Conservation (phyloP, 1,140 invertebrate species). For the Linepithema humile region DNA sequence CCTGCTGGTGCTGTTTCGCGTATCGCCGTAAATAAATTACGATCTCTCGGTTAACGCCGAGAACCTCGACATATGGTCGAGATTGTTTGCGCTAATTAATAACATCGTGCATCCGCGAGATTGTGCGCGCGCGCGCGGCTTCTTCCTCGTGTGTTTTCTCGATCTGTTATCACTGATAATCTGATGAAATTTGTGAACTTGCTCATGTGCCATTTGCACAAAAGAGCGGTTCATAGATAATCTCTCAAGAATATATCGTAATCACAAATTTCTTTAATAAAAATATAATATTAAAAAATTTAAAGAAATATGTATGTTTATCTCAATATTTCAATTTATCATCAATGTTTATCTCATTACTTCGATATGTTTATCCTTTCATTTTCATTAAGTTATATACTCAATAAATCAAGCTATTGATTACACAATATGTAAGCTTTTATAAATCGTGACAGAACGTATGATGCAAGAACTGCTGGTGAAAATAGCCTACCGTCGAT, state of each 20-base stretch:
- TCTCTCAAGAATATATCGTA: background rate
- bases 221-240: background rate
- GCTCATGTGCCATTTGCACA: background rate
- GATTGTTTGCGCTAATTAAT: constrained; percentile 64
- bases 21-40: constrained; percentile 67
- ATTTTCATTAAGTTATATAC: background rate
- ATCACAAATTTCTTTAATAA: background rate
- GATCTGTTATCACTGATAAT: constrained; percentile 12
- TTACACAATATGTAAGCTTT: background rate
- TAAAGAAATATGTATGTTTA: no score
- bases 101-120: constrained; percentile 36
- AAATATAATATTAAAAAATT: no score
- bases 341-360: no score
- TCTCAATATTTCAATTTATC: no score
- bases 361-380: background rate
- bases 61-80: constrained; percentile 37
- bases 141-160: background rate
- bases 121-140: background rate
- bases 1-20: constrained; percentile 18
- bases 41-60: constrained; percentile 21
- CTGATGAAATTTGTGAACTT: constrained; percentile 10
- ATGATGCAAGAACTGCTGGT: background rate
- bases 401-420: background rate
- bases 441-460: background rate
- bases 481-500: background rate